Percentiles rank a stretch among this genome's conserved stretches.
Conservation (phyloP, 2,888 invertebrate species). For the Heliconius cydno region DNA sequence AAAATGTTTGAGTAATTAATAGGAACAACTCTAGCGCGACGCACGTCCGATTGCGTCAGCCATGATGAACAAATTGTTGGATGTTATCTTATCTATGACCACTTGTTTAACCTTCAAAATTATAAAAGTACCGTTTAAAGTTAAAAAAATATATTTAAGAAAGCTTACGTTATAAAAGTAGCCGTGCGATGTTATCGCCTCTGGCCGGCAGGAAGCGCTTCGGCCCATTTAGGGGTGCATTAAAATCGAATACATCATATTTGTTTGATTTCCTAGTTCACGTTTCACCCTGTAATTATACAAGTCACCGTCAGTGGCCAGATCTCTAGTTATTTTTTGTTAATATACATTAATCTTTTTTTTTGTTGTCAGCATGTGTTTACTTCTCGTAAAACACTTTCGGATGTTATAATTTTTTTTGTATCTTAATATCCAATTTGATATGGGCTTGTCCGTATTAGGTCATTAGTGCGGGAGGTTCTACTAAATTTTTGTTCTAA, state of each 20-base stretch:
- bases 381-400: conserved; percentile 78
- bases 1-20: conserved; percentile 49
- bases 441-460: conserved; percentile 70
- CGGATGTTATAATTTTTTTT: conserved; percentile 72
- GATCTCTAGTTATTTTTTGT: conserved; percentile 78
- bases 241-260: conserved; percentile 85
- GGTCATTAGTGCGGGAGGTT: conserved; percentile 70
- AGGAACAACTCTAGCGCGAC: conserved; percentile 53
- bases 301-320: conserved; percentile 79
- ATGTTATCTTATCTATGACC: conserved; percentile 71
- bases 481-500: neutral
- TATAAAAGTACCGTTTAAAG: conserved; percentile 73
- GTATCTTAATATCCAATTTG: conserved; percentile 77
- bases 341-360: conserved; percentile 80
- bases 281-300: conserved; percentile 83
- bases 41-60: conserved; percentile 54
- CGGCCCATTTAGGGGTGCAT: conserved; percentile 83
- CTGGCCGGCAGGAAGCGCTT: conserved; percentile 79
- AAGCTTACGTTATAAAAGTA: conserved; percentile 73
- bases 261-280: conserved; percentile 84
- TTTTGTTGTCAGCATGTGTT: conserved; percentile 81
- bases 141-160: conserved; percentile 62
- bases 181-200: conserved; percentile 76
- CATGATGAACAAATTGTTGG: conserved; percentile 62
- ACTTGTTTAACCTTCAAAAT: conserved; percentile 72